phyloP scores from a whole-genome alignment of 2,797 vertebrate genomes.

The Echeneis naucrates region DNA sequence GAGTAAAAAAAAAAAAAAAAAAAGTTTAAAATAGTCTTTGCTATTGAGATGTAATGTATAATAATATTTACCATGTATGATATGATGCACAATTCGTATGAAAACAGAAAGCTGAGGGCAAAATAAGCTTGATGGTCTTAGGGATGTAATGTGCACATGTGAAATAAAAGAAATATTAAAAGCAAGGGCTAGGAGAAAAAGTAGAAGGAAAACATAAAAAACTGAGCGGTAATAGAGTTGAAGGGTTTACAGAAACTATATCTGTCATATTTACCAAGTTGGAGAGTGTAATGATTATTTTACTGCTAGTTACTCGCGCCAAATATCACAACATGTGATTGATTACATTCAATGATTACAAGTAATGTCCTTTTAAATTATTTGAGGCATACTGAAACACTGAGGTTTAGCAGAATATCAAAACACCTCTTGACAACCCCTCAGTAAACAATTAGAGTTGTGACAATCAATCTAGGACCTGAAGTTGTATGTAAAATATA shows the following conservation, averaged over 20 bases:
- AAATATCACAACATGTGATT: conserved; percentile 5
- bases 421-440: background rate
- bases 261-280: conserved; percentile 1
- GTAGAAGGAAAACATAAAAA: conserved; percentile 14
- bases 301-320: conserved; percentile 1
- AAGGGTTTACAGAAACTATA: conserved; percentile 28
- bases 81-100: conserved; percentile 42
- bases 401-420: background rate
- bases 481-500: background rate
- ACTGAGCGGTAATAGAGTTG: conserved; percentile 2
- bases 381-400: background rate
- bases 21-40: conserved; percentile 57
- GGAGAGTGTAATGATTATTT: conserved; percentile 6
- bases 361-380: background rate
- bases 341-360: too few species aligned
- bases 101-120: conserved; percentile 37
- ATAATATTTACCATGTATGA: conserved; percentile 45
- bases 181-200: background rate
- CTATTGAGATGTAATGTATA: conserved; percentile 48
- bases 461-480: background rate
- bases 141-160: conserved; percentile 37
- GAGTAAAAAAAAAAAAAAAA: conserved; percentile 32
- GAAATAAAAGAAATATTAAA: conserved; percentile 16
- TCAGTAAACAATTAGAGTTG: background rate
- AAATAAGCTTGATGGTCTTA: conserved; percentile 22